Evolutionary conservation across 2,888 invertebrate species (phyloP).

Genomic region (Yponomeuta plumbellus): DNA sequence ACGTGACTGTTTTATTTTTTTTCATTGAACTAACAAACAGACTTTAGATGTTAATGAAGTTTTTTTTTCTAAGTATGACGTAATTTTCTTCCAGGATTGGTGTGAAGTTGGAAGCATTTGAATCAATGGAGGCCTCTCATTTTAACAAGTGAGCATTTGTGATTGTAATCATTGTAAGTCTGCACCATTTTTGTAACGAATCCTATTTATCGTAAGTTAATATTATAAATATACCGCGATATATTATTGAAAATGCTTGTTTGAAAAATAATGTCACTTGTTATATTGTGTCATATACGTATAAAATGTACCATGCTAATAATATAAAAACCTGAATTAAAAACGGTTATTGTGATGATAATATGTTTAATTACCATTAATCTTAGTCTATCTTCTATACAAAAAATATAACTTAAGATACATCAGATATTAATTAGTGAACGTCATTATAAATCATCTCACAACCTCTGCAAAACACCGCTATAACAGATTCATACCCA

Average conservation of each 20-base stretch:
- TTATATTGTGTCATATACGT: no score
- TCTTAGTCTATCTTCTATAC: constrained; percentile 70
- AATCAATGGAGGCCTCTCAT: constrained; percentile 79
- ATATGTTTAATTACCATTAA: constrained; percentile 64
- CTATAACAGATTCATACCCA: constrained; percentile 58
- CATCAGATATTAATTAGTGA: constrained; percentile 68
- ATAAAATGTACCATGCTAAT: no score
- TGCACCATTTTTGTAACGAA: constrained; percentile 11
- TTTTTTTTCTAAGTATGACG: background rate
- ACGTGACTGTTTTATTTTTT: no score
- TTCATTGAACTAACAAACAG: no score
- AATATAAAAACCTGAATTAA: constrained; percentile 8
- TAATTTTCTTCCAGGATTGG: constrained; percentile 71
- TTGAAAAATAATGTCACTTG: no score
- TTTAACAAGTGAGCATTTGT: constrained; percentile 65
- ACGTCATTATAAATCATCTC: constrained; percentile 74
- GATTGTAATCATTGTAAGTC: background rate
- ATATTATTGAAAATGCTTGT: no score
- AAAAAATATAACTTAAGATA: constrained; percentile 71
- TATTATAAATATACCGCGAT: no score
- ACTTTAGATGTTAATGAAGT: background rate
- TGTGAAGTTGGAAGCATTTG: constrained; percentile 74
- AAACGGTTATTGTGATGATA: constrained; percentile 51
- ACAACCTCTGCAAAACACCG: constrained; percentile 72
- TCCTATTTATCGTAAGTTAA: background rate